Evolutionary conservation across 2,797 vertebrate species (phyloP), one percentile per base, ranked within the genome.

Genomic region (Harpia harpyja): DNA sequence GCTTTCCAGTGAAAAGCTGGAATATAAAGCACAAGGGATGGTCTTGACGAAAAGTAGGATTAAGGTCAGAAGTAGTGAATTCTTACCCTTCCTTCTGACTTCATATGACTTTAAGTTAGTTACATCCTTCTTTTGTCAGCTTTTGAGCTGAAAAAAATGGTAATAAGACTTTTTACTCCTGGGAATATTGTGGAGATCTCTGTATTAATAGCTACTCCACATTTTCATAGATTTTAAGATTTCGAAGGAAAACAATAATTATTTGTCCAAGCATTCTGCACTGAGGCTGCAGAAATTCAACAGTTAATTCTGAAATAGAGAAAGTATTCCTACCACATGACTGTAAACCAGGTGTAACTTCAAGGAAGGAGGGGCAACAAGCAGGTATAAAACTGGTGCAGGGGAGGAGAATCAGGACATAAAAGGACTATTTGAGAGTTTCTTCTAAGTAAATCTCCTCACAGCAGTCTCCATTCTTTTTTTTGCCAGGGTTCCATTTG

Each of bases 371-470:
- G 35, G 77, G 18, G 63, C 68, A 94, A 68, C 53, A 95, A 85
- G 54, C 65, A 91, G 63, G 56, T 94, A 67, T 85, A 93, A 82
- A 95, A 89, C 57, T 69, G 57, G 57, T 89, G 63, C 48, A 89
- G 75, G 20, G 41, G 37, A 94, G 72, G 61, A 94, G 94, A 91
- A 91, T 83, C 44, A 37, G 77, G 46, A 77, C 92, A 85, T 88
- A 61, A 95, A 95, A 92, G 75, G 57, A 51, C 33, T 91, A 81
- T 88, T 92, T 69, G 57, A 88, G 77, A 89, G 78, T 95, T 96
- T 93, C 92, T 94, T 96, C 85, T 93, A 76, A 93, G 93, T 95
- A 95, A 95, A 95, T 95, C 96, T 96, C 78, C 69, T 95, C 94
- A 95, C 84, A 95, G 95, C 94, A 91, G 81, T 88, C 84, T 92